Base-by-base conservation (phyloP, 2,113 vertebrate genomes). In the Dicerorhinus sumatrensis region DNA sequence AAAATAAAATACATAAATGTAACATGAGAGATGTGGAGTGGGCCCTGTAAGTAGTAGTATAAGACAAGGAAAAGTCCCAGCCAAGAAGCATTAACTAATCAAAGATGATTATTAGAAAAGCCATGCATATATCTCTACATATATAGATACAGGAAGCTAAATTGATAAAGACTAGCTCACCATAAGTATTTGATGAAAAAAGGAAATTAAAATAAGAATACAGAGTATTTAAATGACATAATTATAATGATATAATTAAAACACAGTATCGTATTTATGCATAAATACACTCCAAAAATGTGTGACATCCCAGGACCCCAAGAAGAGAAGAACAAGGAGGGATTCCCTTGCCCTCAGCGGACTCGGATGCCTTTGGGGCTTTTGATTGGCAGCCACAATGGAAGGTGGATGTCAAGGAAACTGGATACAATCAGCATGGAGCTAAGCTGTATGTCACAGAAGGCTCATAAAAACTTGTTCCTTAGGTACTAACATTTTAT, bases 1-100 rank as follows among this genome's bases (percentile, higher is more conserved):
- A 83, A 65, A 94, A 27, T 3, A 84, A 94, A 60, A 65, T n/a
- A 20, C 11, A 17, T 67, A n/a, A 94, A 39, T 39, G 42, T 51
- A 77, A 83, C 82, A n/a, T 67, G 17, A 17, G 51, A 82, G 12
- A 76, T 42, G 31, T 29, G 2, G 39, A 51, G 4, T 60, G 8
- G 25, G 13, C 4, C 17, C 10, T 72, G 18, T 36, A 4, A 60
- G n/a, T 54, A n/a, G 70, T 60, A 33, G 84, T 69, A 13, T 36
- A 77, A 72, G 7, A 69, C 0, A 54, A 23, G 14, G 10, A 80
- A n/a, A 20, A 69, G 48, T 69, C 79, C 46, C 92, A 69, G 27
- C 58, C 65, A 76, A 92, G 75, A 81, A 85, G 23, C 25, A 56
- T 23, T 94, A 58, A 36, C 46, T 60, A 27, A 92, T n/a, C 67